These are phyloP conservation scores for Ctenochaetus hawaiiensis DNA, from an alignment of 2,797 vertebrate species.

Conservation along the genomic window DNA sequence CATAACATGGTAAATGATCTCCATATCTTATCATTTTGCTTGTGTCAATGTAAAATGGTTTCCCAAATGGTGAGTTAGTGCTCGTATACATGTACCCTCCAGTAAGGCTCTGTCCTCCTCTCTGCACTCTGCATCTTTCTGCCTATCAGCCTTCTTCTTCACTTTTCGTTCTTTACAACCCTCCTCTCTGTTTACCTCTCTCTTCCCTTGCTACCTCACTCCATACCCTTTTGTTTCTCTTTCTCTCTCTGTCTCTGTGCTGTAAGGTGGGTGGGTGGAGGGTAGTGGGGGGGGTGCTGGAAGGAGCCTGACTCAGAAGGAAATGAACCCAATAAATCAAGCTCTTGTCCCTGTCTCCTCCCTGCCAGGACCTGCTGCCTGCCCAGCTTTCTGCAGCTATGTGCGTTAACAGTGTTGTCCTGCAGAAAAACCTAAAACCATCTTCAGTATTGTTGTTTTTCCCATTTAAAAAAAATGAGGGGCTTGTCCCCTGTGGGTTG, in stretches of 20 bases:
- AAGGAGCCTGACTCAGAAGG: slow-evolving; percentile 78
- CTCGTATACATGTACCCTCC: slow-evolving; percentile 2
- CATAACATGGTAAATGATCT: not conserved
- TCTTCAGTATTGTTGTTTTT: slow-evolving; percentile 24
- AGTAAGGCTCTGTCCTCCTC: slow-evolving; percentile 19
- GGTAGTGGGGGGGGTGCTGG: slow-evolving; percentile 49
- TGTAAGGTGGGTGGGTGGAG: slow-evolving; percentile 40
- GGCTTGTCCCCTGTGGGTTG: not conserved
- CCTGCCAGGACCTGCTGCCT: slow-evolving; percentile 75
- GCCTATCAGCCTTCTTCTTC: slow-evolving; percentile 41
- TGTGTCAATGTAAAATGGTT: slow-evolving; percentile 14
- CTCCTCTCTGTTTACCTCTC: slow-evolving; percentile 43
- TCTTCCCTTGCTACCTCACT: slow-evolving; percentile 27
- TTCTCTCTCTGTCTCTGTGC: slow-evolving; percentile 50
- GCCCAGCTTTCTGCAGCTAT: slow-evolving; percentile 52
- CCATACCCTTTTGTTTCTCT: slow-evolving; percentile 48
- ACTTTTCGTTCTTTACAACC: slow-evolving; percentile 28
- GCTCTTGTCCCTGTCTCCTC: slow-evolving; percentile 75
- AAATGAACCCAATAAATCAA: slow-evolving; percentile 90
- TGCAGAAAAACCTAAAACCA: slow-evolving; percentile 25
- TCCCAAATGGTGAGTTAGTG: slow-evolving; percentile 1
- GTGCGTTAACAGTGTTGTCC: slow-evolving; percentile 35
- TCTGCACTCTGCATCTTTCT: not conserved
- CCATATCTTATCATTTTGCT: not conserved
- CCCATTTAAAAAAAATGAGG: slow-evolving; percentile 21